Percentiles rank a stretch among this genome's conserved stretches.
These are phyloP conservation scores for Dermatemys mawii DNA, from an alignment of 2,113 vertebrate genomes.

Conservation along the genomic window DNA sequence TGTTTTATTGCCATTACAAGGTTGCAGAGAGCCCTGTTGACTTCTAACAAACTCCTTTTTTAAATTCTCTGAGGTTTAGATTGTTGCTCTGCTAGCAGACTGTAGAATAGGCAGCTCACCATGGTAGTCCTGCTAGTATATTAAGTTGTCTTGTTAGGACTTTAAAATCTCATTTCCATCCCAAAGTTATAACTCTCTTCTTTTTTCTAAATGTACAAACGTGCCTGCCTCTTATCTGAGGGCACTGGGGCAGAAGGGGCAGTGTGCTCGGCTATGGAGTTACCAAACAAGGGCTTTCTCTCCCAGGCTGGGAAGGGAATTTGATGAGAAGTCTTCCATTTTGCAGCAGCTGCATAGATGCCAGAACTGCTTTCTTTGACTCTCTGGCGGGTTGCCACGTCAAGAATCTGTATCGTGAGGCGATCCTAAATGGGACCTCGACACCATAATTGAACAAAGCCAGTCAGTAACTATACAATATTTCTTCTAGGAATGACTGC, in stretches of 20 bases:
- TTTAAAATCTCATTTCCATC: too few relatives aligned
- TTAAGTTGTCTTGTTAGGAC: background rate
- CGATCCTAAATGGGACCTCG: conserved; percentile 61
- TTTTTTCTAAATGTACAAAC: background rate
- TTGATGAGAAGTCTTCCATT: background rate
- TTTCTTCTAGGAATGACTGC: conserved; percentile 38
- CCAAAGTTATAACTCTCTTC: too few relatives aligned
- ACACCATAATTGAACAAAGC: conserved; percentile 74
- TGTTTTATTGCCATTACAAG: background rate
- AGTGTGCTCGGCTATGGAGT: background rate
- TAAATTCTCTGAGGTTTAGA: background rate
- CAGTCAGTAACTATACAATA: conserved; percentile 50
- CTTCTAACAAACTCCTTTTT: too few relatives aligned
- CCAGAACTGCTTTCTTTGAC: conserved; percentile 62
- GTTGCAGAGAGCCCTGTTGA: background rate
- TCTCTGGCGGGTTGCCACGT: conserved; percentile 59
- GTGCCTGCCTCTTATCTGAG: background rate
- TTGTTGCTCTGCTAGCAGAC: background rate
- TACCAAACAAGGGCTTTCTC: conserved; percentile 55
- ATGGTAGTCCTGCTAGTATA: background rate
- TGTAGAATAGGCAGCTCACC: too few relatives aligned
- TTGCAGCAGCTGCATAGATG: conserved; percentile 39
- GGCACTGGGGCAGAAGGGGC: conserved; percentile 23
- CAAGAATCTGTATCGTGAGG: conserved; percentile 64
- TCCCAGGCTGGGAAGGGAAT: conserved; percentile 44